Conservation (phyloP, 1,140 invertebrate species). For the Aphelinus atriplicis region DNA sequence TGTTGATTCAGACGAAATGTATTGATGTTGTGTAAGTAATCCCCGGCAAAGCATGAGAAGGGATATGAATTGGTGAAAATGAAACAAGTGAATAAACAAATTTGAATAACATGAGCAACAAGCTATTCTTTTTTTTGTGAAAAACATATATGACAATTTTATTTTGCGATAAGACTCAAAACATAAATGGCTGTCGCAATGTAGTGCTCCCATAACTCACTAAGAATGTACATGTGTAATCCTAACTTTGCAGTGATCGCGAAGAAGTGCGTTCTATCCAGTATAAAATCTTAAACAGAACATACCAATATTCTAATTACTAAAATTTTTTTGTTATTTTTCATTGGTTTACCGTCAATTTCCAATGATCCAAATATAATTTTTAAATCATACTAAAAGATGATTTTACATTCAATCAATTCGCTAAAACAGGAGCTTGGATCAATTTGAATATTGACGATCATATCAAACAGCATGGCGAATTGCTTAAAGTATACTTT, state of each 20-base stretch:
- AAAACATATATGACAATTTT: background rate
- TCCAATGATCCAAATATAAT: constrained; percentile 7
- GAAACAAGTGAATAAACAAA: constrained; percentile 39
- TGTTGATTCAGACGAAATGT: too few relatives aligned
- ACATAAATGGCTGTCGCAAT: constrained; percentile 10
- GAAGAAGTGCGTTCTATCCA: constrained; percentile 28
- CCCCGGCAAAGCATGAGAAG: background rate
- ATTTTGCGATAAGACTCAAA: background rate
- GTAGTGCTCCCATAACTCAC: constrained; percentile 13
- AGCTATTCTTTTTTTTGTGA: constrained; percentile 52
- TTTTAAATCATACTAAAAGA: background rate
- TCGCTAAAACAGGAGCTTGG: constrained; percentile 3
- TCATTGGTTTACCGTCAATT: constrained; percentile 18
- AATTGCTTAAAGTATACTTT: constrained; percentile 4
- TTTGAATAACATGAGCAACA: constrained; percentile 50
- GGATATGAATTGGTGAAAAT: constrained; percentile 17
- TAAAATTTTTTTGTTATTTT: background rate
- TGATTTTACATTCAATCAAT: background rate
- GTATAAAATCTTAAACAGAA: constrained; percentile 13
- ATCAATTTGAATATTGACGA: constrained; percentile 1
- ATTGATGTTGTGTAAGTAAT: too few relatives aligned
- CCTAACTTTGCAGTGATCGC: background rate
- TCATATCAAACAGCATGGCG: background rate
- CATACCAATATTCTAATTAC: constrained; percentile 22
- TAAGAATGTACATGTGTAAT: constrained; percentile 27